These are phyloP conservation scores for Luperina nickerlii DNA, from an alignment of 2,888 invertebrate species.

Conservation along the genomic window DNA sequence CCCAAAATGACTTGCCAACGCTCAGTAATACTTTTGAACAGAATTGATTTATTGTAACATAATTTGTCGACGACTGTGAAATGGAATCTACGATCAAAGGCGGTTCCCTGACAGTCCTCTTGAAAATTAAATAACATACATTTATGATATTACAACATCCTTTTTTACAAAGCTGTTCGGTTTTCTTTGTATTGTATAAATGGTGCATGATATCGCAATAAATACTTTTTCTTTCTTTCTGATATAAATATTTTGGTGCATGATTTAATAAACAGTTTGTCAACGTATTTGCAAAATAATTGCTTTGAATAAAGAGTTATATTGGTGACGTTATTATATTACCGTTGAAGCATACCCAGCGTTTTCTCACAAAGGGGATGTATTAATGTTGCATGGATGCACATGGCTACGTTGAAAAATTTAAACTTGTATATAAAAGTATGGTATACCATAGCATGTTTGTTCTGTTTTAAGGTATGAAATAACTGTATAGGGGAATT, in stretches of 20 bases:
- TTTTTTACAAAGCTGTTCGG: constrained; percentile 1
- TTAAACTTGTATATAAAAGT: constrained; percentile 6
- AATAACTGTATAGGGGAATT: constrained; percentile 2
- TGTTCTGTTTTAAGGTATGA: background rate
- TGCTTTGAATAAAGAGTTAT: background rate
- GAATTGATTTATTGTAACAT: constrained; percentile 77
- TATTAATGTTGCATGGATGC: constrained; percentile 3
- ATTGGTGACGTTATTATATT: constrained; percentile 8
- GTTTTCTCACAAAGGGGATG: constrained; percentile 3
- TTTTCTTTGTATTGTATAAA: constrained; percentile 17
- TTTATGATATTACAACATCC: constrained; percentile 10
- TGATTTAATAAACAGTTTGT: background rate
- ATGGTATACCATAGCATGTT: background rate
- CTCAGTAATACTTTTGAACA: constrained; percentile 69
- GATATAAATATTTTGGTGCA: background rate
- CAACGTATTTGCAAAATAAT: constrained; percentile 3
- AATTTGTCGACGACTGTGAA: constrained; percentile 69
- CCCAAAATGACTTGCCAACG: constrained; percentile 77
- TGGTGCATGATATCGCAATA: too few species aligned
- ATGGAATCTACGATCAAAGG: constrained; percentile 57
- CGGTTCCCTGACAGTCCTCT: constrained; percentile 19
- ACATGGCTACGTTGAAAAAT: background rate
- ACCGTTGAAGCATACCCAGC: constrained; percentile 1
- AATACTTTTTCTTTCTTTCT: too few species aligned
- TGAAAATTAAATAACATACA: constrained; percentile 25